Conservation (phyloP, 2,797 vertebrate species). For the Enteromius radiatus region DNA sequence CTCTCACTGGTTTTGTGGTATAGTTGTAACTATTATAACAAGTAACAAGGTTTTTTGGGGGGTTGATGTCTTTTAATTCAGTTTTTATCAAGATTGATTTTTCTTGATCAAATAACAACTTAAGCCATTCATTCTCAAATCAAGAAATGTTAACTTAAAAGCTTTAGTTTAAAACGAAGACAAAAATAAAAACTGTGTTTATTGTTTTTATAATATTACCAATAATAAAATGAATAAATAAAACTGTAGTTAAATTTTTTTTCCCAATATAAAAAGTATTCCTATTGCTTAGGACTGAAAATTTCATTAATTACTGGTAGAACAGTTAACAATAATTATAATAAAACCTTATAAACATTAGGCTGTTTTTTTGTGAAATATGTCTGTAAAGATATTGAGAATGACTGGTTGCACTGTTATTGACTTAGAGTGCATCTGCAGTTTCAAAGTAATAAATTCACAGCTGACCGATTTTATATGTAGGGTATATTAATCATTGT, state of each 20-base stretch:
- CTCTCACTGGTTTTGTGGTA: neutral
- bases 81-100: neutral
- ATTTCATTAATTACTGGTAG: neutral
- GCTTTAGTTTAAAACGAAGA: neutral
- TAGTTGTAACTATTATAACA: neutral
- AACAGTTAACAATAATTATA: neutral
- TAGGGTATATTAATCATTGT: conserved; percentile 61
- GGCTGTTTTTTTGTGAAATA: neutral
- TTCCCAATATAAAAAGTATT: neutral
- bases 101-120: neutral
- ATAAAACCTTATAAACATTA: neutral
- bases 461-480: conserved; percentile 34
- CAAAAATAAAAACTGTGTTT: neutral
- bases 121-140: neutral
- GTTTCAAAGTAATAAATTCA: conserved; percentile 37
- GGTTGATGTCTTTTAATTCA: neutral
- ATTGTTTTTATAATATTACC: neutral
- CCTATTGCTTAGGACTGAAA: neutral
- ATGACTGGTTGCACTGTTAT: neutral
- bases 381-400: neutral
- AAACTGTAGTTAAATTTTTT: neutral
- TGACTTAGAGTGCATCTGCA: neutral
- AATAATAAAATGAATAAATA: neutral
- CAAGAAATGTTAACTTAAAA: neutral
- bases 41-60: neutral